Evolutionary conservation across 2,797 vertebrate species (phyloP).

Genomic region (Mallotus villosus): DNA sequence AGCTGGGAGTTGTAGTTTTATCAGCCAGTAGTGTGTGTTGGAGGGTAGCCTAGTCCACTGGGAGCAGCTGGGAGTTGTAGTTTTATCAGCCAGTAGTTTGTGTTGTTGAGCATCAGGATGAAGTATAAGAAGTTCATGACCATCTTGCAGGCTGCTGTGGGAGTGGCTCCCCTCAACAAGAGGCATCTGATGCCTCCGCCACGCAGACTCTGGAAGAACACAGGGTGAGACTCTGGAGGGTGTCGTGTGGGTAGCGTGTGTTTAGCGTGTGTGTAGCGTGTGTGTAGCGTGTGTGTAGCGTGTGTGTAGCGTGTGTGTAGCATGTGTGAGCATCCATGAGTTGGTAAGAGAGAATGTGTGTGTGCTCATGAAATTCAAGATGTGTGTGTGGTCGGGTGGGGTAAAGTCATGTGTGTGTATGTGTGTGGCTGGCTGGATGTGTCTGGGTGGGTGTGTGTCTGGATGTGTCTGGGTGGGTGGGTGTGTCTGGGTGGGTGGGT

Average conservation of each 20-base stretch:
- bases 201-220: constrained; percentile 82
- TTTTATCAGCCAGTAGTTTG: neutral
- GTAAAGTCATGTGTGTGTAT: neutral
- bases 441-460: neutral
- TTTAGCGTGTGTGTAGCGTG: neutral
- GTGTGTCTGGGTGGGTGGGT: neutral
- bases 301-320: neutral
- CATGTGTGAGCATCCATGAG: constrained; percentile 4
- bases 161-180: constrained; percentile 90
- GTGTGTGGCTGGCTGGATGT: neutral
- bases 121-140: constrained; percentile 91
- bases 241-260: neutral
- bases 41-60: neutral
- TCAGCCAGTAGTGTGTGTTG: no score
- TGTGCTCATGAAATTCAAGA: neutral
- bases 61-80: neutral
- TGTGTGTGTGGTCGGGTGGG: no score
- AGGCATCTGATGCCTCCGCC: constrained; percentile 86
- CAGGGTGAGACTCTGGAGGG: constrained; percentile 78
- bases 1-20: no score
- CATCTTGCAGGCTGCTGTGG: constrained; percentile 86
- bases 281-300: neutral
- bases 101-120: constrained; percentile 67
- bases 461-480: neutral
- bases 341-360: neutral